Evolutionary conservation across 2,797 vertebrate species (phyloP).

Genomic region (Chloroceryle inda): DNA sequence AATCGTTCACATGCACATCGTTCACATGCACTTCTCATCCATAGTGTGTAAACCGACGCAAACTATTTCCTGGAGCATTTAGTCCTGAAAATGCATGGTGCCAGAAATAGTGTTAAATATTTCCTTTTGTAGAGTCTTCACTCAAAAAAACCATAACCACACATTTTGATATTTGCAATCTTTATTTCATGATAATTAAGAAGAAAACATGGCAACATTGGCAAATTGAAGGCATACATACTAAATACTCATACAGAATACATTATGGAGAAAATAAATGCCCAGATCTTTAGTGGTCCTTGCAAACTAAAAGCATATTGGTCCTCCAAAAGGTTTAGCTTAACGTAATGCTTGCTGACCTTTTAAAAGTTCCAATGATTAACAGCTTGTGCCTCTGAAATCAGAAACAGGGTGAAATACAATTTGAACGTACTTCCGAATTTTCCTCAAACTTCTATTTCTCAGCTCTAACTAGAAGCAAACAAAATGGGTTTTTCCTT

Average conservation of each 20-base stretch:
- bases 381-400: conserved; percentile 30
- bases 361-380: conserved; percentile 1
- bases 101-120: not conserved
- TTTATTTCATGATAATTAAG: conserved; percentile 73
- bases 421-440: not conserved
- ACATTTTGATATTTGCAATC: conserved; percentile 1
- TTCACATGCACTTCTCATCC: not conserved
- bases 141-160: conserved; percentile 29
- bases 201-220: conserved; percentile 70
- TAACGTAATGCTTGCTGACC: conserved; percentile 1
- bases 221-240: conserved; percentile 73
- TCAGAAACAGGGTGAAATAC: not conserved
- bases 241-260: conserved; percentile 74
- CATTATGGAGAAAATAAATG: conserved; percentile 71
- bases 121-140: not conserved
- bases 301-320: conserved; percentile 67
- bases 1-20: not conserved
- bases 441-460: not conserved
- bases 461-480: conserved; percentile 21
- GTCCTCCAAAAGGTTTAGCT: conserved; percentile 64
- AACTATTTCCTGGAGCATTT: not conserved
- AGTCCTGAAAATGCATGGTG: not conserved
- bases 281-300: conserved; percentile 68
- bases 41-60: not conserved
- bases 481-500: not conserved